Conservation (phyloP, 2,888 invertebrate genomes). For the Arge pagana region DNA sequence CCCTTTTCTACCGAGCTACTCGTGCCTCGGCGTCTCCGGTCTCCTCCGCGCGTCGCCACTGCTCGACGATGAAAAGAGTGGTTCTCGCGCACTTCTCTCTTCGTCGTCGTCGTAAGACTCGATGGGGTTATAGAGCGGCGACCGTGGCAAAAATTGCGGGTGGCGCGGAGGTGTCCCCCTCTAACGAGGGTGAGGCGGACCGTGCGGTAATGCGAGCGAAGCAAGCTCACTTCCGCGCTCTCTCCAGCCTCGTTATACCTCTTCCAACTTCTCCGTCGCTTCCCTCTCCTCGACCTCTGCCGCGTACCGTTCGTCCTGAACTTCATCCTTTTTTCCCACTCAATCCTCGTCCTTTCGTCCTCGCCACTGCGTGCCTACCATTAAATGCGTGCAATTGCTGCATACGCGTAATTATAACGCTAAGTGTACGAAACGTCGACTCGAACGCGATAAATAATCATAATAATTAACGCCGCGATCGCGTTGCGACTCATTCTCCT, state of each 20-base stretch:
- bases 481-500: not conserved
- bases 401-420: slow-evolving; percentile 9
- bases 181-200: slow-evolving; percentile 21
- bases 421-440: not conserved
- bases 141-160: no score
- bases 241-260: slow-evolving; percentile 15
- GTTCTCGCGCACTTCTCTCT: no score
- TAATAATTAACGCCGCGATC: not conserved
- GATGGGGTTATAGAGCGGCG: no score
- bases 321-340: no score
- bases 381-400: slow-evolving; percentile 19
- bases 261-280: slow-evolving; percentile 8
- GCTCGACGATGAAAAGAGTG: no score
- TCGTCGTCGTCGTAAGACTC: no score
- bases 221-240: slow-evolving; percentile 17
- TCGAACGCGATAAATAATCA: not conserved
- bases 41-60: no score
- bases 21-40: no score
- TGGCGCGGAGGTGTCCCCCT: slow-evolving; percentile 10
- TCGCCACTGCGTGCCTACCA: slow-evolving; percentile 5
- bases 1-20: no score
- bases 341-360: no score
- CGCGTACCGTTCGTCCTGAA: slow-evolving; percentile 6
- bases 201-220: slow-evolving; percentile 15
- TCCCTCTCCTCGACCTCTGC: slow-evolving; percentile 19